These are phyloP conservation scores for Imbricaverruca yamaguchii DNA, from an alignment of 2,888 invertebrate species.

Conservation along the genomic window DNA sequence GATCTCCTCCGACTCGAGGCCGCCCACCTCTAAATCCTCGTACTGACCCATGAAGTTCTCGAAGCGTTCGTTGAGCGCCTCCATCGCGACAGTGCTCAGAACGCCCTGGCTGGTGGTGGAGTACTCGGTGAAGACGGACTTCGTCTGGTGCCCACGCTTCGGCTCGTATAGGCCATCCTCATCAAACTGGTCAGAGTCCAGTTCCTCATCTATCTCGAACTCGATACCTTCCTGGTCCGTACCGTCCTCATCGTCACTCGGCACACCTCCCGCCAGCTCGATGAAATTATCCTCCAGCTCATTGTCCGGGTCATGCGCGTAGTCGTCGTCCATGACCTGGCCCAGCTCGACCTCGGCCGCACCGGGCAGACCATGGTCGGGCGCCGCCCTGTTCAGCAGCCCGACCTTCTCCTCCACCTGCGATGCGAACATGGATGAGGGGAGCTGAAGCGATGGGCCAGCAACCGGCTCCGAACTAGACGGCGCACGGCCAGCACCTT, in stretches of 20 bases:
- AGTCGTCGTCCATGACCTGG: conserved; percentile 88
- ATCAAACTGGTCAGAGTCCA: conserved; percentile 18
- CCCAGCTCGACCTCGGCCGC: conserved; percentile 47
- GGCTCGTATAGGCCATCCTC: not conserved
- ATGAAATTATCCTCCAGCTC: conserved; percentile 88
- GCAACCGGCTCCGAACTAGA: not conserved
- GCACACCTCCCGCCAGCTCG: conserved; percentile 58
- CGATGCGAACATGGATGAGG: conserved; percentile 82
- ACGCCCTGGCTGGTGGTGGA: not conserved
- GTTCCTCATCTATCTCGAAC: not conserved
- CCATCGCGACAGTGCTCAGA: conserved; percentile 26
- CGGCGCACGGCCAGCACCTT: not conserved
- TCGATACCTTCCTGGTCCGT: conserved; percentile 41
- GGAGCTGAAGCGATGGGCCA: conserved; percentile 46
- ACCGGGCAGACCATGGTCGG: conserved; percentile 43
- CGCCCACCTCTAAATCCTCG: conserved; percentile 40
- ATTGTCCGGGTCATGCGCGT: conserved; percentile 75
- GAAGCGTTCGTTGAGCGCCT: conserved; percentile 31
- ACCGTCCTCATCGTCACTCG: conserved; percentile 19
- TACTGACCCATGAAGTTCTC: conserved; percentile 44
- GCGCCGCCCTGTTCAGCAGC: conserved; percentile 70
- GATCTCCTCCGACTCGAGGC: not conserved
- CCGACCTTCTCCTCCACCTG: conserved; percentile 77
- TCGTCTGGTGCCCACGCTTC: not conserved
- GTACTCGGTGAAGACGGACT: not conserved